These are phyloP conservation scores for Lithosia quadra DNA, from an alignment of 2,888 invertebrate genomes.

Conservation along the genomic window DNA sequence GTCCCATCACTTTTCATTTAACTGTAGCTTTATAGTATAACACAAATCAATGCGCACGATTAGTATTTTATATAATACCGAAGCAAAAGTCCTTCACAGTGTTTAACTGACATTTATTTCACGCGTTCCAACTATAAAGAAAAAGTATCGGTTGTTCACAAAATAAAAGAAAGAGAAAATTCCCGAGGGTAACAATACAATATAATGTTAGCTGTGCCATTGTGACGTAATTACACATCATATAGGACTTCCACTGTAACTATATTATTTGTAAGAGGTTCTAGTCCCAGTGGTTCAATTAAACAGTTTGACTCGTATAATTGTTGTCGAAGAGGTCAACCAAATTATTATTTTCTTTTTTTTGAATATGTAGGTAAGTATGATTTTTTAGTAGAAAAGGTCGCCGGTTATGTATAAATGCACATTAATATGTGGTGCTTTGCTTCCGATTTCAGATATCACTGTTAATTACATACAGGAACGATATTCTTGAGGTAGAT, in stretches of 20 bases:
- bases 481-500: no score
- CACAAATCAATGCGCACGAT: conserved; percentile 29
- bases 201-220: conserved; percentile 10
- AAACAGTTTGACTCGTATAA: conserved; percentile 36
- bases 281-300: conserved; percentile 39
- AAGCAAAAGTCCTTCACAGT: conserved; percentile 13
- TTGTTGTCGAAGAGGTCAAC: conserved; percentile 17
- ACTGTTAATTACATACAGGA: neutral
- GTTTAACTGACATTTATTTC: conserved; percentile 4
- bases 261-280: conserved; percentile 14
- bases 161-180: conserved; percentile 14
- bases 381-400: neutral
- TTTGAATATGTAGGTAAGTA: neutral
- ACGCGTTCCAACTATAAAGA: neutral
- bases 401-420: neutral
- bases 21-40: conserved; percentile 2
- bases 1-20: conserved; percentile 25
- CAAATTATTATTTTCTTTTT: neutral
- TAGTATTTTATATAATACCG: neutral
- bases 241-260: conserved; percentile 23
- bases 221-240: conserved; percentile 13
- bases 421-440: neutral
- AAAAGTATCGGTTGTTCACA: neutral
- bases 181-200: conserved; percentile 9
- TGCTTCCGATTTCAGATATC: neutral